Evolutionary conservation across 2,888 invertebrate species (phyloP), one percentile per base, ranked within the genome.

Genomic region (Chironomus riparius): DNA sequence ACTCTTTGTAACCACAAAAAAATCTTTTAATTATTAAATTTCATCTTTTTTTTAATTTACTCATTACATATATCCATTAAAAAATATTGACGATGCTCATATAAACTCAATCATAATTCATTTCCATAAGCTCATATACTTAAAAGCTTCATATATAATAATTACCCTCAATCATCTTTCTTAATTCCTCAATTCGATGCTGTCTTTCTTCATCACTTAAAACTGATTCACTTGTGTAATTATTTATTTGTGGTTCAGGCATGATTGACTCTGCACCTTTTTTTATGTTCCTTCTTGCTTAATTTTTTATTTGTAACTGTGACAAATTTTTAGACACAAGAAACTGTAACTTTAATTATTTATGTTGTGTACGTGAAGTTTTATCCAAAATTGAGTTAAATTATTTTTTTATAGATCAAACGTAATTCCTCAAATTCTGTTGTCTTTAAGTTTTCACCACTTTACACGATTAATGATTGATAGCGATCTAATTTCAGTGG

Each of bases 91-190:
- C 38, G 21, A 5, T 24, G 18, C 21, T 22, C 13, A 6, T 3
- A 2, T 4, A 70, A 48, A 18, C 47, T 10, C 47, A 5, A 15
- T 47, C 70, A 22, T 47, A 70, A 12, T 15, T 21, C 3, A 13
- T 21, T 18, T 12, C 18, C 13, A 65, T 65, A 18, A 12, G 68
- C 12, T 68, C 24, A 2, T 15, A 13, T 68, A 22, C 24, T 22
- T 21, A 21, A 68, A 22, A 13, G 68, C 13, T 68, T 3, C 13
- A 68, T n/a, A n/a, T n/a, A n/a, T 22, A 38, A 38, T 38, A 15
- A 4, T 76, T 76, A 76, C 76, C 76, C 50, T 76, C 76, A 21
- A 76, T 76, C 50, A 48, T 24, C 69, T 68, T 69, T 50, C 76
- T 48, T 10, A 76, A 28, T 48, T 76, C 76, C 28, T 76, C 69